Evolutionary conservation across 1,140 invertebrate genomes (phyloP), one percentile per base, ranked within the genome.

Genomic region (Yoshiicerus persimilis): DNA sequence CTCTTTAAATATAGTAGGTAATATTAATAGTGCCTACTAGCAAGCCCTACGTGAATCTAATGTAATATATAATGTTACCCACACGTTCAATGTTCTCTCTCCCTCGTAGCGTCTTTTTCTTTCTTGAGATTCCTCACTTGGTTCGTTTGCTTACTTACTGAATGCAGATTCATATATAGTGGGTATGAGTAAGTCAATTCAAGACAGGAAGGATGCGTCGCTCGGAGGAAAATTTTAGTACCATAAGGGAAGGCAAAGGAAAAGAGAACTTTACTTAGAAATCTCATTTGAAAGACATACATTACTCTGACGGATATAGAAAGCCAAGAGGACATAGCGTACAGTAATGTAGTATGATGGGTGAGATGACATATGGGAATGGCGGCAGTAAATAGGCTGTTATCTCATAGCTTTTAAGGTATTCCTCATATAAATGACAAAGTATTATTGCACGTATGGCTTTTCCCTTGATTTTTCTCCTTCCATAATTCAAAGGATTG

Each of bases 401-500:
- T 80, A 70, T 25, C 75, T 80, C 32, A 5, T n/a, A 3, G 34
- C 75, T 80, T 80, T 36, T 80, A 80, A 80, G 30, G 75, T 34
- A n/a, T 80, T 80, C 75, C 75, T 80, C 32, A 20, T 80, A 80
- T 80, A 80, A 80, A 38, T 80, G 75, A 36, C 34, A 23, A 32
- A 80, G 75, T 80, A 80, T 80, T 80, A 80, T 80, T 80, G 30
- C 75, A 34, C 13, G 30, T n/a, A 80, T 34, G 34, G 32, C 75
- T 80, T 36, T 80, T 80, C 75, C 27, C 75, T 80, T 32, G 32
- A 80, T 80, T 38, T 80, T 38, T 80, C 9, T n/a, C 36, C 32
- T 80, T 80, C 75, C 75, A 80, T 80, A 80, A 80, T 80, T 80
- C 75, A 80, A 34, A 34, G 75, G 75, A 80, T 80, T 38, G 75